phyloP scores from a whole-genome alignment of 1,140 invertebrate genomes.

The Micrasema minimum region DNA sequence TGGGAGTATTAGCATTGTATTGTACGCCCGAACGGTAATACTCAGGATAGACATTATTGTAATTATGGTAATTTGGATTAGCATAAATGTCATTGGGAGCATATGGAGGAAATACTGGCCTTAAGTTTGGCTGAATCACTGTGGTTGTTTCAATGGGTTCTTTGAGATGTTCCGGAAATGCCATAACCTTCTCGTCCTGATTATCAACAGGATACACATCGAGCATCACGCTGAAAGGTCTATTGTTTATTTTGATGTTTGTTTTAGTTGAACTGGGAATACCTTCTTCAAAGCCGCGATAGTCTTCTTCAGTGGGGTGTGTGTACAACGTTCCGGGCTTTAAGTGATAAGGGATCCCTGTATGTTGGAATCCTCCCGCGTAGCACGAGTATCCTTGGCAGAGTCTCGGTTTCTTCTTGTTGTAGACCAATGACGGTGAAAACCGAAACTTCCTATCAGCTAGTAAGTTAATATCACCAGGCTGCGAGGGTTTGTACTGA shows the following conservation, averaged over 20 bases:
- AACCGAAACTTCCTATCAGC: slow-evolving; percentile 61
- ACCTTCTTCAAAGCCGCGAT: background rate
- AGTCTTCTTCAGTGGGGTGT: background rate
- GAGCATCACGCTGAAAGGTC: slow-evolving; percentile 49
- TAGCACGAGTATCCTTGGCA: background rate
- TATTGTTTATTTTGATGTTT: slow-evolving; percentile 26
- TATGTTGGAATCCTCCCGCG: background rate
- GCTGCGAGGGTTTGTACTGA: slow-evolving; percentile 61
- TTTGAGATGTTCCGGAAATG: slow-evolving; percentile 49
- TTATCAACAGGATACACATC: slow-evolving; percentile 51
- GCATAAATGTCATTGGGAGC: background rate
- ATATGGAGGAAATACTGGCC: background rate
- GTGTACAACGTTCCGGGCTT: background rate
- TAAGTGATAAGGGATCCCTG: background rate
- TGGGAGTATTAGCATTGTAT: no score
- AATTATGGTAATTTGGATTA: slow-evolving; percentile 20
- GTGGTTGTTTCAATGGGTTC: slow-evolving; percentile 16
- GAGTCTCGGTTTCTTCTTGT: background rate
- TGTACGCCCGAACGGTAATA: background rate
- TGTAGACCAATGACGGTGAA: slow-evolving; percentile 52
- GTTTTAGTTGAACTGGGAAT: background rate
- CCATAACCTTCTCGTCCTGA: slow-evolving; percentile 49
- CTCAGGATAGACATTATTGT: background rate
- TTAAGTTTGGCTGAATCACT: background rate
- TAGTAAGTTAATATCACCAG: slow-evolving; percentile 63